phyloP scores from a whole-genome alignment of 2,888 invertebrate species.

The Melitaea athalia region DNA sequence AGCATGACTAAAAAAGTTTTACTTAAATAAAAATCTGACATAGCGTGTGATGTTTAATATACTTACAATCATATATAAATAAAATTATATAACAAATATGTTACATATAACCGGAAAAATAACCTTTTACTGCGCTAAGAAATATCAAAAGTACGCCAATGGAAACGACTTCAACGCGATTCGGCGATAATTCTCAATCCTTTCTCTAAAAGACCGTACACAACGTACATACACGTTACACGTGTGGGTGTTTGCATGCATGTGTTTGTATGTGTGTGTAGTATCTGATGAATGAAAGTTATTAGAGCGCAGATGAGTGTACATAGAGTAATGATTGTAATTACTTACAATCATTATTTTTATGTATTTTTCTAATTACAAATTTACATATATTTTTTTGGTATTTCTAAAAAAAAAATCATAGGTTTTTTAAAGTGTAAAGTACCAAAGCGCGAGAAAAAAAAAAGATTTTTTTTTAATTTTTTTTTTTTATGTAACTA shows the following conservation, averaged over 20 bases:
- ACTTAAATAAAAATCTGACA: too few relatives aligned
- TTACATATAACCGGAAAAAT: neutral
- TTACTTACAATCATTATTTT: neutral
- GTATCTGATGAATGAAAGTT: slow-evolving; percentile 36
- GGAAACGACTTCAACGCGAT: slow-evolving; percentile 32
- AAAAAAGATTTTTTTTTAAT: too few relatives aligned
- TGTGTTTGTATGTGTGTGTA: slow-evolving; percentile 18
- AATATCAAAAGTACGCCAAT: slow-evolving; percentile 15
- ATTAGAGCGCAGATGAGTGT: slow-evolving; percentile 28
- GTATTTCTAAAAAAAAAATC: too few relatives aligned
- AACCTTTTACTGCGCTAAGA: neutral
- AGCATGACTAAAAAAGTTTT: too few relatives aligned
- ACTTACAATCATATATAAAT: neutral
- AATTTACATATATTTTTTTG: neutral
- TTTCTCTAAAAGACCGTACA: slow-evolving; percentile 32
- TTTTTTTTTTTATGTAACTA: too few relatives aligned
- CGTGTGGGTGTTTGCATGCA: neutral
- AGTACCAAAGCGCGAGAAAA: too few relatives aligned
- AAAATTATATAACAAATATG: neutral
- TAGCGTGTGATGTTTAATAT: too few relatives aligned
- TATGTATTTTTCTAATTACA: neutral
- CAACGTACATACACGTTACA: slow-evolving; percentile 19
- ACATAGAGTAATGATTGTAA: neutral
- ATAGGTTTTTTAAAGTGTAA: too few relatives aligned
- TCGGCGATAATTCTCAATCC: slow-evolving; percentile 27